These are phyloP conservation scores for Callorhinus ursinus DNA, from an alignment of 2,113 vertebrate genomes.

Conservation along the genomic window DNA sequence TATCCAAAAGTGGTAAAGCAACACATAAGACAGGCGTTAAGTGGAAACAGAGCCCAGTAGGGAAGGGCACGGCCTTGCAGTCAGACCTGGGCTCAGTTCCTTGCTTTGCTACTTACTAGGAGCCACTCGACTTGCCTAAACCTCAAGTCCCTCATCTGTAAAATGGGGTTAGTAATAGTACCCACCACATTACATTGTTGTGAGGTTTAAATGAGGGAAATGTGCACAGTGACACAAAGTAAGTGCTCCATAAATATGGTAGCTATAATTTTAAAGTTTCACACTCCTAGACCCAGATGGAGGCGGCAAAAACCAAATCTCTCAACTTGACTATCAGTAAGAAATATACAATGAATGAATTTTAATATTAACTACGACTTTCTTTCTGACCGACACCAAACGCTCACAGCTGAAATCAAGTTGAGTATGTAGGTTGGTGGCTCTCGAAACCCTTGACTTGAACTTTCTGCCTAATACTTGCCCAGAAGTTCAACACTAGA, in stretches of 20 bases:
- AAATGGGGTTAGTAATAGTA: conserved; percentile 31
- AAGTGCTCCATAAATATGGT: conserved; percentile 1
- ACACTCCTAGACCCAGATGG: background rate
- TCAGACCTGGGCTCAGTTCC: background rate
- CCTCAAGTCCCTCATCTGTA: conserved; percentile 51
- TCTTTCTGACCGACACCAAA: conserved; percentile 15
- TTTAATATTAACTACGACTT: conserved; percentile 31
- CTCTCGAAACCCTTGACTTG: conserved; percentile 27
- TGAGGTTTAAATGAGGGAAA: conserved; percentile 38
- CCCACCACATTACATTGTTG: background rate
- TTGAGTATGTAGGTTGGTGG: background rate
- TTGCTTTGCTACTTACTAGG: background rate
- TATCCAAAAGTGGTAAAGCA: background rate
- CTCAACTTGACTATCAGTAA: conserved; percentile 26
- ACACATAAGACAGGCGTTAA: background rate
- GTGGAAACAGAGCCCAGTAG: background rate
- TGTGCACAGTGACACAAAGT: conserved; percentile 20
- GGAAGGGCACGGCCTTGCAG: background rate
- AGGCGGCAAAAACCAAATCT: background rate
- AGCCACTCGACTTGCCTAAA: background rate
- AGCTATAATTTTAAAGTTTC: background rate
- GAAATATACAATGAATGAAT: conserved; percentile 48
- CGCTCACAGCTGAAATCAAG: background rate
- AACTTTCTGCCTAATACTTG: conserved; percentile 42
- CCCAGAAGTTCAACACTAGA: conserved; percentile 10